phyloP scores from a whole-genome alignment of 2,888 invertebrate genomes.

The Acleris cristana region DNA sequence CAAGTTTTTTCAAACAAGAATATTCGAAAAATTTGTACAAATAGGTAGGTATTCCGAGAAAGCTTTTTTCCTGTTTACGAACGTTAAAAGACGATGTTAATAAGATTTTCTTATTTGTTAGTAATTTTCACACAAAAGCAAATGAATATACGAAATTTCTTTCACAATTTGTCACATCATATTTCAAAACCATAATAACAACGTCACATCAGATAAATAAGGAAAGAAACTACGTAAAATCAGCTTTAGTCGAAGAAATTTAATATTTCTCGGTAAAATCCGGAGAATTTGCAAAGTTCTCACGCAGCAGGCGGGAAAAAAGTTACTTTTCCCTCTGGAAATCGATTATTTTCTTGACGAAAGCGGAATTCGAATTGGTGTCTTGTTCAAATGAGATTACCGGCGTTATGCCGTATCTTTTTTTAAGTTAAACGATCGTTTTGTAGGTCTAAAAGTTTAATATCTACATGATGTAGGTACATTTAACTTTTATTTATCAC shows the following conservation, averaged over 20 bases:
- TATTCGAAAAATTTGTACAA: too few species aligned
- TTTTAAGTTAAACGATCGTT: neutral
- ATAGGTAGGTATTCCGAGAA: too few species aligned
- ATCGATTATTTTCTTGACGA: neutral
- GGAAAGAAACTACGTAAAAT: neutral
- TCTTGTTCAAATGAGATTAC: slow-evolving; percentile 1
- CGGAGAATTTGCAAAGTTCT: neutral
- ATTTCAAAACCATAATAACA: neutral
- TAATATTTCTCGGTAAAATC: neutral
- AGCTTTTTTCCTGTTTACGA: too few species aligned
- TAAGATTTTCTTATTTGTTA: too few species aligned
- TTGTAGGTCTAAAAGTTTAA: too few species aligned
- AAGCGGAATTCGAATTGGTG: neutral
- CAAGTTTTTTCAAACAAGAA: too few species aligned
- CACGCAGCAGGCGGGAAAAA: neutral
- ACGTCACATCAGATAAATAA: slow-evolving; percentile 2
- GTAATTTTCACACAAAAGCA: neutral
- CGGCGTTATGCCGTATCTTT: neutral
- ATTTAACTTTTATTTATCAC: too few species aligned
- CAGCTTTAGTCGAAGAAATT: slow-evolving; percentile 5
- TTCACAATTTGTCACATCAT: neutral
- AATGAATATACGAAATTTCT: neutral
- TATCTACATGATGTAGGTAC: too few species aligned
- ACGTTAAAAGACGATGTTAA: too few species aligned
- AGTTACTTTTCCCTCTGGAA: neutral